These are phyloP conservation scores for Trichogramma evanescens DNA, from an alignment of 2,888 invertebrate genomes.

Conservation along the genomic window DNA sequence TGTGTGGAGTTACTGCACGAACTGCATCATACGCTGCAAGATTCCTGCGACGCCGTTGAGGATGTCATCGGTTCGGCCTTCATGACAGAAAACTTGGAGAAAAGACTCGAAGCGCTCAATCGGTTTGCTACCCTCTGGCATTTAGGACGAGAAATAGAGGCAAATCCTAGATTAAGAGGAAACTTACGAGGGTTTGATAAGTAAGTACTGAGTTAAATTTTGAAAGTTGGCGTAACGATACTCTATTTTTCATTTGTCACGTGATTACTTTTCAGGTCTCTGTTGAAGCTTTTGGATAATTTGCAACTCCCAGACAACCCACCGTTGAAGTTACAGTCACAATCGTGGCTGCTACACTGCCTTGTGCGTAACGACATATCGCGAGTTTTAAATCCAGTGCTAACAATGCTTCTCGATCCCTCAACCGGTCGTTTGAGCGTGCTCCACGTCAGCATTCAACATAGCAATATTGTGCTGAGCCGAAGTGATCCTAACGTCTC, in stretches of 20 bases:
- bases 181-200: constrained; percentile 57
- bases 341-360: constrained; percentile 69
- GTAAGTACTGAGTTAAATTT: constrained; percentile 37
- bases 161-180: constrained; percentile 48
- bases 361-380: constrained; percentile 71
- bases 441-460: constrained; percentile 62
- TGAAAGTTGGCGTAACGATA: neutral
- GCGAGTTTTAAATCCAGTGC: constrained; percentile 69
- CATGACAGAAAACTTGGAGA: constrained; percentile 46
- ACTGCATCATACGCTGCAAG: constrained; percentile 58
- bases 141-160: constrained; percentile 62
- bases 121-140: constrained; percentile 69
- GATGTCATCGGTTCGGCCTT: constrained; percentile 57
- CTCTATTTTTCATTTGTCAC: neutral
- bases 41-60: constrained; percentile 58
- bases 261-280: constrained; percentile 50
- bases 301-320: constrained; percentile 55
- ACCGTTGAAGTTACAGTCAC: constrained; percentile 58
- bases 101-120: constrained; percentile 55
- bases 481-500: constrained; percentile 33
- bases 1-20: constrained; percentile 69
- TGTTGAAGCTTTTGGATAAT: constrained; percentile 68
- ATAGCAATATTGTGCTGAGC: constrained; percentile 46
- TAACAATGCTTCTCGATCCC: constrained; percentile 68
- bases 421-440: constrained; percentile 76